Conservation (phyloP, 2,797 vertebrate genomes). For the Poecile montanus region DNA sequence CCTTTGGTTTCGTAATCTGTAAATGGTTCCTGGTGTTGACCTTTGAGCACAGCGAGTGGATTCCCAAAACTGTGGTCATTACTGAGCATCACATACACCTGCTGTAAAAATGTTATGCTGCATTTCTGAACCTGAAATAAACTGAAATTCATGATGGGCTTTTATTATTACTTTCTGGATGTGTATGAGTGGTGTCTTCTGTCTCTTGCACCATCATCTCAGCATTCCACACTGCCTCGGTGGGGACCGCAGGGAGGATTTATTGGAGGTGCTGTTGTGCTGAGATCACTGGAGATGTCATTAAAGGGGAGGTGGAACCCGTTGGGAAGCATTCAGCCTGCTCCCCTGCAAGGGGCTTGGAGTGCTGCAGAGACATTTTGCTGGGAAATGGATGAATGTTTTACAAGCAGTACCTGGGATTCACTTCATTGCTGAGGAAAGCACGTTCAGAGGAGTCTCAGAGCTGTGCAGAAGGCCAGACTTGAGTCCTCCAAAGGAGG, state of each 20-base stretch:
- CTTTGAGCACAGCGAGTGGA: constrained; percentile 58
- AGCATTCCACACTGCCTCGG: not conserved
- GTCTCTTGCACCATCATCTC: not conserved
- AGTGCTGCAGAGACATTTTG: not conserved
- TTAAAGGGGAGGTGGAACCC: not conserved
- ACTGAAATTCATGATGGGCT: constrained; percentile 69
- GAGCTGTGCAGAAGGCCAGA: not conserved
- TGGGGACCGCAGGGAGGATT: not conserved
- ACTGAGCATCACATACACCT: constrained; percentile 61
- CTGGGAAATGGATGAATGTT: not conserved
- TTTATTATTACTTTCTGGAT: constrained; percentile 58
- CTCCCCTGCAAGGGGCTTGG: not conserved
- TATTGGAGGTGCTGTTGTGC: not conserved
- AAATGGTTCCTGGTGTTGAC: constrained; percentile 56
- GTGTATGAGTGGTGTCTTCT: not conserved
- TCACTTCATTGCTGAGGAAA: not conserved
- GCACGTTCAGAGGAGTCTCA: not conserved
- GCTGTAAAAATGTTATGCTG: constrained; percentile 76
- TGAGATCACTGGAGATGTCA: not conserved
- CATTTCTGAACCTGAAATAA: constrained; percentile 79
- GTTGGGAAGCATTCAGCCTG: not conserved
- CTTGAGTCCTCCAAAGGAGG: not conserved
- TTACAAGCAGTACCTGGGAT: not conserved
- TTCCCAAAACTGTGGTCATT: constrained; percentile 53
- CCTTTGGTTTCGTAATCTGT: constrained; percentile 55